Percentiles rank a stretch among this genome's conserved stretches.
Conservation (phyloP, 2,888 invertebrate genomes). For the Hypomecis atomaria region DNA sequence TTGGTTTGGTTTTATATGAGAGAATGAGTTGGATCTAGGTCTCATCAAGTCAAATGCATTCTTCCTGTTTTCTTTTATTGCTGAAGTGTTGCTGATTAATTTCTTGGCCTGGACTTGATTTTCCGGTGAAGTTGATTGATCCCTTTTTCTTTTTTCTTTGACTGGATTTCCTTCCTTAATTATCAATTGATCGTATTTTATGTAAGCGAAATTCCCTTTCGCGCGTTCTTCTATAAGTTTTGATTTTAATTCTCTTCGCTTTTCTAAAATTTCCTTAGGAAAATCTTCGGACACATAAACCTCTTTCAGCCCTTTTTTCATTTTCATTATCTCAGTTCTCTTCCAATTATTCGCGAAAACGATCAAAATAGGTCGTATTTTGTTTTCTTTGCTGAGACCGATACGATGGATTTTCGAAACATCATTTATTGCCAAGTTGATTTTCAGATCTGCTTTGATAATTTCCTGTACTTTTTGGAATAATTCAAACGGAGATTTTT, state of each 20-base stretch:
- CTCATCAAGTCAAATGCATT: constrained; percentile 35
- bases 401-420: constrained; percentile 20
- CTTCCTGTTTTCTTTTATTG: constrained; percentile 26
- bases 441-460: constrained; percentile 15
- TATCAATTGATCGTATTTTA: constrained; percentile 44
- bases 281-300: constrained; percentile 42
- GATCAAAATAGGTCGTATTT: constrained; percentile 18
- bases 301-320: constrained; percentile 15
- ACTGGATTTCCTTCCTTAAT: constrained; percentile 25
- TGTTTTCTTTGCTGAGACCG: constrained; percentile 15
- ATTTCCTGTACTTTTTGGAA: constrained; percentile 12
- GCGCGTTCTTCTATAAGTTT: constrained; percentile 39
- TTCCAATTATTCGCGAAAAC: constrained; percentile 13
- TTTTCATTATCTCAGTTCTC: constrained; percentile 13
- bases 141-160: constrained; percentile 33
- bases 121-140: constrained; percentile 27
- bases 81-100: constrained; percentile 1
- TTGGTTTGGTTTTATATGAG: constrained; percentile 16
- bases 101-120: constrained; percentile 1
- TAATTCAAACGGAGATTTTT: constrained; percentile 11
- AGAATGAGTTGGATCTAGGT: constrained; percentile 29
- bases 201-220: constrained; percentile 39
- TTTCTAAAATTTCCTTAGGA: constrained; percentile 43
- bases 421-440: constrained; percentile 8
- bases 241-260: constrained; percentile 38